phyloP scores from a whole-genome alignment of 2,797 vertebrate genomes.

The Myioborus miniatus region DNA sequence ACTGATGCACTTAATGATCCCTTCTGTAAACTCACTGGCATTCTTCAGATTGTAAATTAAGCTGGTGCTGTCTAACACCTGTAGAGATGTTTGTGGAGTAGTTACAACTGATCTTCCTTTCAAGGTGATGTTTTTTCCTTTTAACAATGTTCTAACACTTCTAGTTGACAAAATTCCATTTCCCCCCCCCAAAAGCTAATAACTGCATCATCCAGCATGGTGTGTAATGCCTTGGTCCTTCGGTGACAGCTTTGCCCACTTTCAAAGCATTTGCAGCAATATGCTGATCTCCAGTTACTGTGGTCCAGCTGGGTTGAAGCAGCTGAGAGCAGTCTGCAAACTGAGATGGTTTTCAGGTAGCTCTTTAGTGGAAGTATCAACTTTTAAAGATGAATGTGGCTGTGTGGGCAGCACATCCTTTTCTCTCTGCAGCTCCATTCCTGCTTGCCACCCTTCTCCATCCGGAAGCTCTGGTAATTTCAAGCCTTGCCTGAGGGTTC shows the following conservation, averaged over 20 bases:
- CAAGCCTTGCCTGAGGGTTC: background rate
- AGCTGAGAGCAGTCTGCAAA: background rate
- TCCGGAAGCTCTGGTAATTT: background rate
- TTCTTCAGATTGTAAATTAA: background rate
- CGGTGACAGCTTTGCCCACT: background rate
- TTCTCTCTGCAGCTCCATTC: background rate
- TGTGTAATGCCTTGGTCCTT: background rate
- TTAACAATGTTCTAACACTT: background rate
- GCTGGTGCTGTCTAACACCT: background rate
- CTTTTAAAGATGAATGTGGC: background rate
- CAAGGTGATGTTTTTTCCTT: background rate
- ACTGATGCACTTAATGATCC: background rate
- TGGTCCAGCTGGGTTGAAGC: background rate
- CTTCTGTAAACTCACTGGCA: background rate
- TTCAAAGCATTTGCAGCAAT: background rate
- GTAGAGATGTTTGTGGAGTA: background rate
- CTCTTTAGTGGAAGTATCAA: background rate
- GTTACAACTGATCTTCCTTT: background rate
- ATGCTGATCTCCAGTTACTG: background rate
- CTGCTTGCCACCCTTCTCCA: background rate
- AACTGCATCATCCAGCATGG: background rate
- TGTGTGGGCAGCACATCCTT: background rate
- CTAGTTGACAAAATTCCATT: background rate
- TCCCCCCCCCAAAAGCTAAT: fast-evolving
- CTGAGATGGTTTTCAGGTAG: background rate